Conservation (phyloP, 2,888 invertebrate species). For the Galerucella calmariensis region DNA sequence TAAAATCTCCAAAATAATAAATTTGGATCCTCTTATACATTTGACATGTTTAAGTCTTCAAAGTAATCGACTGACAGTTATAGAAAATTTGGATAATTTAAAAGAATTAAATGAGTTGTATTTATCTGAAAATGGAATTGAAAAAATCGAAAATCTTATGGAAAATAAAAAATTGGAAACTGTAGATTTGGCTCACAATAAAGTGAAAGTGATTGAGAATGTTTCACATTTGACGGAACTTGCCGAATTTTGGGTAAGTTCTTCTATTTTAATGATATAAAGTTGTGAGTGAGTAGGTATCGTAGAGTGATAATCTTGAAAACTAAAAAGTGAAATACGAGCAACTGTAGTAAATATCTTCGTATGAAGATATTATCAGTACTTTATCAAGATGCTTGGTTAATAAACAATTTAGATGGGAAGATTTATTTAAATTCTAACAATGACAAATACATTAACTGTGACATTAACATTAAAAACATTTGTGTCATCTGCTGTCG, state of each 20-base stretch:
- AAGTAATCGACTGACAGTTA: slow-evolving; percentile 87
- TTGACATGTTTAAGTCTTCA: slow-evolving; percentile 88
- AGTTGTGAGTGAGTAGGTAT: neutral
- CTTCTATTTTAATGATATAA: neutral
- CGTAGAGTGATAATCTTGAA: too few relatives aligned
- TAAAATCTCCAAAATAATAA: slow-evolving; percentile 89
- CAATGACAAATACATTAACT: too few relatives aligned
- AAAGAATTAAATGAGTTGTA: slow-evolving; percentile 87
- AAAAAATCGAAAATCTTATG: slow-evolving; percentile 79
- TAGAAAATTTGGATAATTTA: slow-evolving; percentile 85
- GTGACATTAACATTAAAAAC: too few relatives aligned
- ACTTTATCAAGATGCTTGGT: too few relatives aligned
- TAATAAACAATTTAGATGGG: too few relatives aligned
- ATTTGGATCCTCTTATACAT: slow-evolving; percentile 77
- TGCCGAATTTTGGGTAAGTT: slow-evolving; percentile 93
- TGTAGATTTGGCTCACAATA: slow-evolving; percentile 90
- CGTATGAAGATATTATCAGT: too few relatives aligned
- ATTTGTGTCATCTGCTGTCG: too few relatives aligned
- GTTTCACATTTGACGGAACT: slow-evolving; percentile 80
- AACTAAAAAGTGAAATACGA: too few relatives aligned
- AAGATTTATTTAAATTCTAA: too few relatives aligned
- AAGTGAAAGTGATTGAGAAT: slow-evolving; percentile 82
- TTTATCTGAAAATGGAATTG: slow-evolving; percentile 92
- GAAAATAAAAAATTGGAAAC: slow-evolving; percentile 80
- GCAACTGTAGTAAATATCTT: too few relatives aligned